phyloP scores from a whole-genome alignment of 2,888 invertebrate genomes.

The Drosophila quinaria region DNA sequence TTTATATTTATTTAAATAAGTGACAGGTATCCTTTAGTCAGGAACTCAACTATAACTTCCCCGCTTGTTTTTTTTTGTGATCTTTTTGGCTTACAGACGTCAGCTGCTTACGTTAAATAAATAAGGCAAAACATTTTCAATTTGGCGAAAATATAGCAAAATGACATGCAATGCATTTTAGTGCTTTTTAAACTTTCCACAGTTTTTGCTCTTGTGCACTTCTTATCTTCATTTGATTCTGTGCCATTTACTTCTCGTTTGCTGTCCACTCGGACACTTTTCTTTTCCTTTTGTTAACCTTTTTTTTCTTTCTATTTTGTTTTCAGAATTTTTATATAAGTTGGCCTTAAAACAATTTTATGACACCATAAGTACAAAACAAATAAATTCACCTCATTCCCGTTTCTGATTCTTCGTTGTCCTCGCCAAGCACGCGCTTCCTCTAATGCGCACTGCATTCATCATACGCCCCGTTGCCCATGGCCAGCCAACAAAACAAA shows the following conservation, averaged over 20 bases:
- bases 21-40: too few species aligned
- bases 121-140: constrained; percentile 68
- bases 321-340: constrained; percentile 62
- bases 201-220: constrained; percentile 41
- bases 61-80: neutral
- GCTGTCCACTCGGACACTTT: constrained; percentile 44
- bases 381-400: constrained; percentile 65
- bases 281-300: neutral
- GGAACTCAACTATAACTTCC: too few species aligned
- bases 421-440: constrained; percentile 26
- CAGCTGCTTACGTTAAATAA: constrained; percentile 41
- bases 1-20: too few species aligned
- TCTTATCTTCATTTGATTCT: constrained; percentile 61
- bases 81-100: neutral
- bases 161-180: constrained; percentile 66
- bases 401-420: constrained; percentile 1
- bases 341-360: constrained; percentile 79
- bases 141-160: constrained; percentile 57
- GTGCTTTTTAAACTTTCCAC: constrained; percentile 44
- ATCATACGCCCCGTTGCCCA: constrained; percentile 75
- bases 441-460: constrained; percentile 75
- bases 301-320: neutral
- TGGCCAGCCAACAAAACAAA: constrained; percentile 53
- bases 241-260: constrained; percentile 19
- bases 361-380: constrained; percentile 78